A percentile compares a stretch with the other conserved stretches of the same genome.
Evolutionary conservation across 2,797 vertebrate genomes (phyloP).

Genomic region (Glossophaga mutica): DNA sequence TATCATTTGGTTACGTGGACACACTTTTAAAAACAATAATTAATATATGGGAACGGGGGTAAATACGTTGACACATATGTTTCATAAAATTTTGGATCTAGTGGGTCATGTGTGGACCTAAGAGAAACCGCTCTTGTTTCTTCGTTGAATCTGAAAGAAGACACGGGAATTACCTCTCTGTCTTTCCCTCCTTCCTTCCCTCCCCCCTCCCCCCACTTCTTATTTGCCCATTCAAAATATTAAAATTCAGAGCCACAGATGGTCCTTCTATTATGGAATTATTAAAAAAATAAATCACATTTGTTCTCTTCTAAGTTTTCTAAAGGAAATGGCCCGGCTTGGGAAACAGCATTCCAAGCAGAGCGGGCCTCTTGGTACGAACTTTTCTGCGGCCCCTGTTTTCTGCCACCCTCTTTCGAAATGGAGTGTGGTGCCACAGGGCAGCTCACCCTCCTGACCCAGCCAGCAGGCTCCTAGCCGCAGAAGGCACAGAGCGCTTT

Average conservation of each 20-base stretch:
- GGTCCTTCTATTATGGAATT: not conserved
- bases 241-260: not conserved
- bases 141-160: not conserved
- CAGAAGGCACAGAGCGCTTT: not conserved
- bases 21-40: not conserved
- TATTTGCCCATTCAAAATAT: not conserved
- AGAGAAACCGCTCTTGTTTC: not conserved
- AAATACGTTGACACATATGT: not conserved
- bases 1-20: not conserved
- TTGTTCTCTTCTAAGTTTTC: not conserved
- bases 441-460: not conserved
- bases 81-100: not conserved
- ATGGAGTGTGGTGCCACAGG: not conserved
- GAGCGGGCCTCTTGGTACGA: not conserved
- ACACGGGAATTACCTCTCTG: no score
- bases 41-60: not conserved
- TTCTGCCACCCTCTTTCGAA: not conserved
- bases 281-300: rapidly evolving
- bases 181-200: no score
- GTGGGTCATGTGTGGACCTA: not conserved
- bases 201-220: rapidly evolving
- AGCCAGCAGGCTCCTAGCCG: not conserved
- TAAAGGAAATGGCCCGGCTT: not conserved
- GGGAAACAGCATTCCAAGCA: not conserved
- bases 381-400: not conserved